phyloP scores from a whole-genome alignment of 2,888 invertebrate genomes.

The Altica lythri region DNA sequence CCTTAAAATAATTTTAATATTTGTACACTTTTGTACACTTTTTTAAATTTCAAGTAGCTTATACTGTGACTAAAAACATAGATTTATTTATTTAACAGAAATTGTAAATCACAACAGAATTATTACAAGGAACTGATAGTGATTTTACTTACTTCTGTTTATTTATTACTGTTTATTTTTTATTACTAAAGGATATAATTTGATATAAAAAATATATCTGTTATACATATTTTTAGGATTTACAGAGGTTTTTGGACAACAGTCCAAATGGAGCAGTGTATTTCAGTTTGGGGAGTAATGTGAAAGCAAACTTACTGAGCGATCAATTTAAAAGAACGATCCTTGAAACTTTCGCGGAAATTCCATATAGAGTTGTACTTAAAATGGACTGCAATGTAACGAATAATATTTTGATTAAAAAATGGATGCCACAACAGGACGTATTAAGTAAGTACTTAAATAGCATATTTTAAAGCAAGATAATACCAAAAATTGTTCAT shows the following conservation, averaged over 20 bases:
- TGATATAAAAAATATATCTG: neutral
- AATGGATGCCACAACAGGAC: constrained; percentile 55
- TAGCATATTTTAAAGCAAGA: neutral
- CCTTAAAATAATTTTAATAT: too few species aligned
- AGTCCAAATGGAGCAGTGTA: constrained; percentile 52
- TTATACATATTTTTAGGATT: constrained; percentile 42
- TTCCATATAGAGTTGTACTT: constrained; percentile 55
- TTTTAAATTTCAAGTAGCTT: too few species aligned
- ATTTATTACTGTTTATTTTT: too few species aligned
- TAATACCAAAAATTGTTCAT: neutral
- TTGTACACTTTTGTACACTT: too few species aligned
- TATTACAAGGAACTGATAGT: too few species aligned
- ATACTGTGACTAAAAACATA: too few species aligned
- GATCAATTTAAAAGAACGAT: constrained; percentile 46
- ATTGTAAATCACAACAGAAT: too few species aligned
- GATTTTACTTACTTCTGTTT: too few species aligned
- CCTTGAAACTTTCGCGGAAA: constrained; percentile 50
- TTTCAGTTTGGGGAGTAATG: constrained; percentile 56
- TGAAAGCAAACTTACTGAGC: constrained; percentile 49
- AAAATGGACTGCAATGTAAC: constrained; percentile 53
- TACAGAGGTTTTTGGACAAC: constrained; percentile 50
- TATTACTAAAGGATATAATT: neutral
- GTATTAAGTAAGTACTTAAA: constrained; percentile 50
- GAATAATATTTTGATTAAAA: constrained; percentile 51
- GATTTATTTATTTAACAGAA: too few species aligned